Base-by-base conservation (phyloP, 2,113 vertebrate genomes). In the Lagopus leucura region DNA sequence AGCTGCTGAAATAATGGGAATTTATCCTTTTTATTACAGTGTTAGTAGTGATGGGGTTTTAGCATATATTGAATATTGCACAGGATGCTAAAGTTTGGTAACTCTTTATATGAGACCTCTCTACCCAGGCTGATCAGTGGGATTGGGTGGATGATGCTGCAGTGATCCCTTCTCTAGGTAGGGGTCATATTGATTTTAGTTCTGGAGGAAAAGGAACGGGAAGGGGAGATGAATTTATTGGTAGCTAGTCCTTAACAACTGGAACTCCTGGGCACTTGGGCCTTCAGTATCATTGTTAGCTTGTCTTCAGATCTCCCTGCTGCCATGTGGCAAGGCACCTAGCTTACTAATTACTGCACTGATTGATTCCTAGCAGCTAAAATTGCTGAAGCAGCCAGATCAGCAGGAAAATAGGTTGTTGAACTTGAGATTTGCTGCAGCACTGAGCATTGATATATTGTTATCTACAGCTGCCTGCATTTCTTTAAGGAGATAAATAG, bases 1-100 rank as follows among this genome's bases (percentile, higher is more conserved):
- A 93, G 79, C 69, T 93, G 75, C 73, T 89, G 86, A 90, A 88
- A 91, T 83, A 69, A 88, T 50, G 73, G 83, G 70, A 86, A 83
- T 22, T 25, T 65, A 71, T 24, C 47, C 17, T 86, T 25, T 60
- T 88, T 65, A 36, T 78, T 86, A 27, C 2, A 82, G 38, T 20
- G 22, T 74, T 55, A 63, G 72, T 72, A 80, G 42, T 21, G 21
- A 43, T 76, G 67, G 30, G 4, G 1, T 87, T 92, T 82, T 84
- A 73, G 54, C 25, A 5, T 71, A 4, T 47, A 32, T 34, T 10
- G 18, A 58, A 8, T 52, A 45, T 14, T 86, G 55, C 24, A 69
- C 63, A 84, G 61, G 43, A 18, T 36, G 13, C 14, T 86, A 57
- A 66, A 88, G 38, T 61, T 24, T 66, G 20, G 0, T 57, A 42